phyloP scores from a whole-genome alignment of 2,797 vertebrate species.

The Euphonia xanthogaster region DNA sequence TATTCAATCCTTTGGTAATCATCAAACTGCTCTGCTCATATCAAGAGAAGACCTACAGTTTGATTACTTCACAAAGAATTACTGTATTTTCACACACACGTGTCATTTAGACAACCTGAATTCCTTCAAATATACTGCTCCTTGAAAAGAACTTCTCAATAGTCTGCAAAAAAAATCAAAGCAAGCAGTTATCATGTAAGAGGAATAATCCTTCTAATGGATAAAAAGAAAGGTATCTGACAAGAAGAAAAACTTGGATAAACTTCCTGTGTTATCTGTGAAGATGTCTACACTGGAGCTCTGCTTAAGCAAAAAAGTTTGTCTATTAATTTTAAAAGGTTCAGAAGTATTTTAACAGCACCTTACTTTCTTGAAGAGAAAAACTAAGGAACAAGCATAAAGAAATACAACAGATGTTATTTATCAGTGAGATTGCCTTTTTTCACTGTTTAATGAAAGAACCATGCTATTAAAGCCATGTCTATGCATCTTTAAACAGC shows the following conservation, averaged over 20 bases:
- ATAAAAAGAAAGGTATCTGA: not conserved
- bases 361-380: not conserved
- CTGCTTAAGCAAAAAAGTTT: not conserved
- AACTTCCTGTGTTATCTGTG: not conserved
- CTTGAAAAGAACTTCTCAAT: conserved; percentile 6
- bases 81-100: not conserved
- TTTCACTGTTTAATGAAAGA: not conserved
- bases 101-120: conserved; percentile 23
- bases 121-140: not conserved
- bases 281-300: not conserved
- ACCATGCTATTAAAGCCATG: not conserved
- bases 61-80: not conserved
- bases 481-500: not conserved
- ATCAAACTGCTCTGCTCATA: not conserved
- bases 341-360: not conserved
- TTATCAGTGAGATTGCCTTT: not conserved
- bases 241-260: not conserved
- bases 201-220: not conserved
- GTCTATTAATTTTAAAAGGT: not conserved
- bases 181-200: not conserved
- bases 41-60: conserved; percentile 6
- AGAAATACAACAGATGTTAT: not conserved
- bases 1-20: not conserved
- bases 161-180: conserved; percentile 11
- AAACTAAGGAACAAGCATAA: not conserved